Base-by-base conservation (phyloP, 2,797 vertebrate genomes). In the Eupleurogrammus muticus region DNA sequence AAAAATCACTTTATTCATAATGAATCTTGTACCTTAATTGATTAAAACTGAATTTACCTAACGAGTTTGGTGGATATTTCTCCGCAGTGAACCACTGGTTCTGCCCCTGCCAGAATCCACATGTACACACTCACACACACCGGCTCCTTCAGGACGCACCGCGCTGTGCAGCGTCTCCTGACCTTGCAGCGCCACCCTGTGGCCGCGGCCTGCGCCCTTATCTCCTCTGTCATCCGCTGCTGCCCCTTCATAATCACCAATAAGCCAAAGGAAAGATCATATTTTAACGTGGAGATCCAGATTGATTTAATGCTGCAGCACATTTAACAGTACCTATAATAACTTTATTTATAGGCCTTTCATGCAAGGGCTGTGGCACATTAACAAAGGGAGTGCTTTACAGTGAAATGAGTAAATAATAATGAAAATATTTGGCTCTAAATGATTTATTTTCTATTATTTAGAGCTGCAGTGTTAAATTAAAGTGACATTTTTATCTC, bases 131-230 rank as follows among this genome's bases (percentile, higher is more conserved):
- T 47, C n/a, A 9, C n/a, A 1, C 53, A 21, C 10, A 32, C 9
- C 51, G 36, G n/a, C n/a, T 23, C 14, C 32, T 56, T 8, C 28
- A 6, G 35, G 38, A 12, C 49, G 66, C 19, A 9, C 5, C 16
- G 5, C 35, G n/a, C 42, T 60, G 23, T 64, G 5, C 65, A 20
- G 82, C 70, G 88, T 93, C 49, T 35, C 71, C 71, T 79, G 87
- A 79, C 83, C 82, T 80, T 88, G 76, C 85, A 93, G 92, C 92
- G 92, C 92, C 93, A 88, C 91, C 92, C 87, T 65, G 90, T 88
- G 93, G 87, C 58, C 7, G 20, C 2, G 5, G 2, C 9, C 54
- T 50, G 0, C 49, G 23, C 28, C 17, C 14, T 46, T 70, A 75
- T 76, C 74, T 53, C 9, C 54, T 9, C 8, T 1, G 11, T 5